Evolutionary conservation across 2,113 vertebrate genomes (phyloP), one percentile per base, ranked within the genome.

Genomic region (Gadus macrocephalus): DNA sequence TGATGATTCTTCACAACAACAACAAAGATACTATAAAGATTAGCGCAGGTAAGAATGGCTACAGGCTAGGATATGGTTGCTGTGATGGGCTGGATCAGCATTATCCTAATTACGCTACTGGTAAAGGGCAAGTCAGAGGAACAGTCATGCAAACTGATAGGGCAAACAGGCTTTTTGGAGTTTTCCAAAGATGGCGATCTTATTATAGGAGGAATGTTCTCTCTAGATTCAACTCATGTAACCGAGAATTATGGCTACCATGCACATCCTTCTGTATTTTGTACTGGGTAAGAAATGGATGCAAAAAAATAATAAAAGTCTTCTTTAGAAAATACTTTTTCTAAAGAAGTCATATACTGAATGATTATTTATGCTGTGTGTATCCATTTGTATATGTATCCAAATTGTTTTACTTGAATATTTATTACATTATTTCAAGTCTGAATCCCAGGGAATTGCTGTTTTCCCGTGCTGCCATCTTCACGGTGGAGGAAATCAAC

Each of bases 401-500:
- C 42, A 25, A 25, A 25, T 25, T 25, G 12, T 49, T 49, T 49
- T 49, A 11, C 6, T 8, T 49, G 1, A 11, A 49, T 5, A 49
- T 49, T 4, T 49, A 9, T 49, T 49, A 9, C 12, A 11, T 49
- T 49, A 9, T 49, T 8, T 49, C 42, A 56, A 28, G 31, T 0
- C 9, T 25, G 62, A 88, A 87, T 74, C 38, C 82, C 68, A 83
- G 87, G 69, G 88, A 90, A 49, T 19, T 89, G 20, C 86, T 84
- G 62, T 87, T 89, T 86, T 85, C 76, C 61, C 75, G 75, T 14
- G 86, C 75, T 14, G 25, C 88, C 62, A 88, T 85, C 15, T 91
- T 89, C 63, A 81, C 87, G 8, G 73, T 87, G 60, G 83, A 87
- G 14, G 82, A 90, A 73, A 89, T 89, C 69, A 88, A 88, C 72